These are phyloP conservation scores for Plagodis dolabraria DNA, from an alignment of 2,888 invertebrate genomes.

Conservation along the genomic window DNA sequence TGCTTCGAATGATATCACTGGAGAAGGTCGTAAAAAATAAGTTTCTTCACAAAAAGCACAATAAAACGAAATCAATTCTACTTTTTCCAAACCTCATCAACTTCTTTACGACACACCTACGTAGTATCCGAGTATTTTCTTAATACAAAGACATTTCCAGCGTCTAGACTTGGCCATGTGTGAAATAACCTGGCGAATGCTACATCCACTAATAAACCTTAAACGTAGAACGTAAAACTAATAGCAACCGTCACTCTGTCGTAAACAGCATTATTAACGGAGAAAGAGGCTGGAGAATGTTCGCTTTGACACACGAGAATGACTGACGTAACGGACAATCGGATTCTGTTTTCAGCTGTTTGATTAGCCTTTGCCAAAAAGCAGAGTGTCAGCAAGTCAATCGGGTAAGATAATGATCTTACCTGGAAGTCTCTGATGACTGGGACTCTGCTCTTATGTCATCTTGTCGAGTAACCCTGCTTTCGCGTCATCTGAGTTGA, in stretches of 20 bases:
- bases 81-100: constrained; percentile 39
- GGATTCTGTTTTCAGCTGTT: background rate
- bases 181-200: constrained; percentile 78
- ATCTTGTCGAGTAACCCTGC: no score
- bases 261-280: constrained; percentile 71
- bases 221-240: constrained; percentile 78
- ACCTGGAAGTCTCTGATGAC: no score
- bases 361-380: background rate
- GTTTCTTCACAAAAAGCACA: constrained; percentile 4
- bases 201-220: constrained; percentile 78
- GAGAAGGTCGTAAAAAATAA: background rate
- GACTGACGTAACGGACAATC: background rate
- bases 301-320: constrained; percentile 37
- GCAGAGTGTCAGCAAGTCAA: no score
- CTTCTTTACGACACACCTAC: constrained; percentile 40
- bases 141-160: constrained; percentile 64
- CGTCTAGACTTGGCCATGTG: constrained; percentile 79
- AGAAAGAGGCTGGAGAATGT: constrained; percentile 38
- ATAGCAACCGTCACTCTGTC: constrained; percentile 74
- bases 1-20: background rate
- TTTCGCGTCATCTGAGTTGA: no score
- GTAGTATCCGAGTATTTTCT: constrained; percentile 51
- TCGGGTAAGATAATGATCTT: no score
- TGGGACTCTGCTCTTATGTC: no score
- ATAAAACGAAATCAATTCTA: constrained; percentile 35